These are phyloP conservation scores for Phoxinus dragarum DNA, from an alignment of 2,797 vertebrate species.

Conservation along the genomic window DNA sequence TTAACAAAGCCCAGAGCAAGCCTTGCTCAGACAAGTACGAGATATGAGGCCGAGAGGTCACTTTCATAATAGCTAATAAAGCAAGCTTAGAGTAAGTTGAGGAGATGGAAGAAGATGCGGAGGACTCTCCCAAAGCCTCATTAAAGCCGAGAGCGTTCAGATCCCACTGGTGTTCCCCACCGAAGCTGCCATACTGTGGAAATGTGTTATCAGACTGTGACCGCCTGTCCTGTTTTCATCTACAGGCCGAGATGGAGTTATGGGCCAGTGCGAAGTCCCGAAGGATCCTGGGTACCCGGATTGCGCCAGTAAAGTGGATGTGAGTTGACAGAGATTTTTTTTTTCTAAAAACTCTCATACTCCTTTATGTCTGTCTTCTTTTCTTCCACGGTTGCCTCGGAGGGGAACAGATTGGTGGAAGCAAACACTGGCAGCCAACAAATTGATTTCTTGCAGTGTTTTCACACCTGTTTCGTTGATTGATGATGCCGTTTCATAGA, in stretches of 20 bases:
- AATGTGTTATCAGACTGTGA: constrained; percentile 37
- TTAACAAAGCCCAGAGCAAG: constrained; percentile 52
- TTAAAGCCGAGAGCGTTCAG: constrained; percentile 29
- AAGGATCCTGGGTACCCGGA: constrained; percentile 91
- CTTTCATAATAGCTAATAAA: constrained; percentile 49
- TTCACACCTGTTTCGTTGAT: constrained; percentile 43
- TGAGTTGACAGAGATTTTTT: constrained; percentile 73
- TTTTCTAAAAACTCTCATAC: constrained; percentile 5
- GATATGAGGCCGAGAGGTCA: constrained; percentile 45
- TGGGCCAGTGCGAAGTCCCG: constrained; percentile 90
- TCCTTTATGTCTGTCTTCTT: constrained; percentile 17
- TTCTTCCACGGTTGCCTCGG: constrained; percentile 13
- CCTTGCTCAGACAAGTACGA: constrained; percentile 48
- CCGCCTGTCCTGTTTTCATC: constrained; percentile 38
- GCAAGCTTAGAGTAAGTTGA: constrained; percentile 28
- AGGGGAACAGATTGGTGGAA: constrained; percentile 8
- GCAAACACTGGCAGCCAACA: constrained; percentile 26
- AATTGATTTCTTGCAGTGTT: constrained; percentile 27
- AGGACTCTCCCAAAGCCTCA: constrained; percentile 6
- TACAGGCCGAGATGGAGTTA: constrained; percentile 82
- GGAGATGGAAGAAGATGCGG: constrained; percentile 18
- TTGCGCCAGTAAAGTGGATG: constrained; percentile 93
- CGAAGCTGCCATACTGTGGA: background rate
- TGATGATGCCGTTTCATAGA: constrained; percentile 14
- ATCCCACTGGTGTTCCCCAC: background rate